Evolutionary conservation across 2,113 vertebrate species (phyloP), one percentile per base, ranked within the genome.

Genomic region (Hippocampus zosterae): DNA sequence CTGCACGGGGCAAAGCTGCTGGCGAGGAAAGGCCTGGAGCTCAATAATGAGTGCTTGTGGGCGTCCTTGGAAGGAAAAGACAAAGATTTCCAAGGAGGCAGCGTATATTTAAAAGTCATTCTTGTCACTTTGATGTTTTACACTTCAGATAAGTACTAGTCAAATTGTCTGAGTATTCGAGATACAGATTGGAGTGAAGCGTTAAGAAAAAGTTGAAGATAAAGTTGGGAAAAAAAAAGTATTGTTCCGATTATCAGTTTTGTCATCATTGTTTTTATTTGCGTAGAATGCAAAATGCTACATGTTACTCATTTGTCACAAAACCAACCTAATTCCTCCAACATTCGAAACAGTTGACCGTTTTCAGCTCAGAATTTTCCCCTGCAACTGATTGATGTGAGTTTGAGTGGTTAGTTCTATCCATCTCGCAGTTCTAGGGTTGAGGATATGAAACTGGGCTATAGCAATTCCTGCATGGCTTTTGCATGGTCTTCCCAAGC

Each of bases 1-100:
- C 76, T 67, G 74, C 76, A 70, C 52, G 75, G 33, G 62, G 78
- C 76, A 80, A 50, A 71, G 59, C 78, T 82, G 57, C 75, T 57
- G 66, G 76, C 56, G 76, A 56, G 66, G 67, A 53, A 3, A 12
- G 64, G 67, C 77, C 74, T 2, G 29, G n/a, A 59, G 55, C 64
- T 65, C 63, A 65, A n/a, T 29, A 50, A 41, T 7, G 1, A 62
- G 56, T 74, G 23, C 46, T 27, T n/a, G 13, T 3, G 29, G 23
- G n/a, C 19, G 16, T n/a, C 62, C 56, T 42, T 33, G n/a, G 27
- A 62, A 57, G 15, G 7, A 60, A 56, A 69, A 59, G 50, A 42
- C 16, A 42, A 11, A 13, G 29, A 48, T 5, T 41, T 41, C 16
- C 10, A 29, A 16, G 12, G 29, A 44, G 57, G 12, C 16, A 5